Evolutionary conservation across 1,140 invertebrate species (phyloP).

Genomic region (Grapholita molesta): DNA sequence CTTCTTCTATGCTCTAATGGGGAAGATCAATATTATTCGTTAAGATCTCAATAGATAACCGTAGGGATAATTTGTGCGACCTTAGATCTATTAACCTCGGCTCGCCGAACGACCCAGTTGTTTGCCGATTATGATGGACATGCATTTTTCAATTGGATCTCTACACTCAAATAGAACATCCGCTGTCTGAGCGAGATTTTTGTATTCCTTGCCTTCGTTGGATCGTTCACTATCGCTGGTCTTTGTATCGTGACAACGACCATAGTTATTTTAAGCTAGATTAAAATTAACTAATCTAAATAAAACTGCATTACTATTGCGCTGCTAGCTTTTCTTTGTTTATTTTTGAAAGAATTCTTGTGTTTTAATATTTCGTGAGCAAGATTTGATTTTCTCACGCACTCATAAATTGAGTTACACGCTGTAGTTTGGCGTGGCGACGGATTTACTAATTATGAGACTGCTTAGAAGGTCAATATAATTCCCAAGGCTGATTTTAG

Average conservation of each 20-base stretch:
- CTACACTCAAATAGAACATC: constrained; percentile 27
- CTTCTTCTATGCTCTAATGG: background rate
- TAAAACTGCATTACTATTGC: background rate
- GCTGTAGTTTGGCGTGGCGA: constrained; percentile 30
- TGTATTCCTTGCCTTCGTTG: background rate
- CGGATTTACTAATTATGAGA: constrained; percentile 46
- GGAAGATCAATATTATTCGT: constrained; percentile 5
- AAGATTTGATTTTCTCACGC: background rate
- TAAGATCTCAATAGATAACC: constrained; percentile 22
- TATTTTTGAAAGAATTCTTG: background rate
- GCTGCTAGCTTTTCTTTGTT: background rate
- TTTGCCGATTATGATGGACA: constrained; percentile 34
- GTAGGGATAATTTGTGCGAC: constrained; percentile 32
- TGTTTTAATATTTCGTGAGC: no score
- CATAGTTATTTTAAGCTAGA: no score
- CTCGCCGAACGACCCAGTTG: constrained; percentile 34
- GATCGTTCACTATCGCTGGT: background rate
- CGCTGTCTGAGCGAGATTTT: constrained; percentile 16
- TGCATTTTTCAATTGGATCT: constrained; percentile 47
- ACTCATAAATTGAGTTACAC: background rate
- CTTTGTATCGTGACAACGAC: no score
- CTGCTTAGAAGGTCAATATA: constrained; percentile 48
- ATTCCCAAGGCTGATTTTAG: constrained; percentile 43
- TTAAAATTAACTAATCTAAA: no score
- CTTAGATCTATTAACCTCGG: constrained; percentile 41